Percentiles rank a stretch among this genome's conserved stretches.
phyloP scores from a whole-genome alignment of 2,113 vertebrate species.

The Oryzias woworae region DNA sequence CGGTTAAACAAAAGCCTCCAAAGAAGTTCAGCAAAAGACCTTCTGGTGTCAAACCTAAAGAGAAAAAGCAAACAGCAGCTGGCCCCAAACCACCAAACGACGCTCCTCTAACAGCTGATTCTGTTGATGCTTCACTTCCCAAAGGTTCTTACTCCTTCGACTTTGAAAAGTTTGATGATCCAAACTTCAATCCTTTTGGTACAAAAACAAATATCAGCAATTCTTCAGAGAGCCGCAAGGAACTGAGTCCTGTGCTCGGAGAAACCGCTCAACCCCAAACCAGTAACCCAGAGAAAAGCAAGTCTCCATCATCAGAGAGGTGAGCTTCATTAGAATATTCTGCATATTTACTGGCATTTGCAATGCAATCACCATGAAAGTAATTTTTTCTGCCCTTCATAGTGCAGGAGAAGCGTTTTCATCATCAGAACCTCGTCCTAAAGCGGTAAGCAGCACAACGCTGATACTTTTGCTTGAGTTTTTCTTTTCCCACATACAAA shows the following conservation, averaged over 20 bases:
- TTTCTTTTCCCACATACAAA: not conserved
- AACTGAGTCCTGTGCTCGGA: constrained; percentile 6
- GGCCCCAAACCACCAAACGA: constrained; percentile 15
- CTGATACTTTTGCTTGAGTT: not conserved
- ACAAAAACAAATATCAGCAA: constrained; percentile 61
- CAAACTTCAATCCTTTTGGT: constrained; percentile 79
- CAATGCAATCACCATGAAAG: not conserved
- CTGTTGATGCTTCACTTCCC: constrained; percentile 38
- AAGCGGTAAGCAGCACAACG: constrained; percentile 2
- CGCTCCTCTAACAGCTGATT: not conserved
- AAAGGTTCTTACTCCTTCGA: constrained; percentile 73
- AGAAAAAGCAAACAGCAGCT: constrained; percentile 38
- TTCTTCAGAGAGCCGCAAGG: constrained; percentile 52
- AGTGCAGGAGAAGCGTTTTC: constrained; percentile 37
- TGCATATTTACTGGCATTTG: not conserved
- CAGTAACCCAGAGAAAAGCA: constrained; percentile 10
- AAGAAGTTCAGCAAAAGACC: constrained; percentile 77
- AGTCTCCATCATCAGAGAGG: constrained; percentile 18
- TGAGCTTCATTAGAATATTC: constrained; percentile 7
- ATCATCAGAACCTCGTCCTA: not conserved
- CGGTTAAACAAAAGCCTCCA: constrained; percentile 69
- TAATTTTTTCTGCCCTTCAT: constrained; percentile 4
- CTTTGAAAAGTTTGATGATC: constrained; percentile 74
- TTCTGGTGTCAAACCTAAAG: constrained; percentile 62
- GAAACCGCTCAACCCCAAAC: not conserved